Evolutionary conservation across 1,140 invertebrate genomes (phyloP), one percentile per base, ranked within the genome.

Genomic region (Bombus haemorrhoidalis): DNA sequence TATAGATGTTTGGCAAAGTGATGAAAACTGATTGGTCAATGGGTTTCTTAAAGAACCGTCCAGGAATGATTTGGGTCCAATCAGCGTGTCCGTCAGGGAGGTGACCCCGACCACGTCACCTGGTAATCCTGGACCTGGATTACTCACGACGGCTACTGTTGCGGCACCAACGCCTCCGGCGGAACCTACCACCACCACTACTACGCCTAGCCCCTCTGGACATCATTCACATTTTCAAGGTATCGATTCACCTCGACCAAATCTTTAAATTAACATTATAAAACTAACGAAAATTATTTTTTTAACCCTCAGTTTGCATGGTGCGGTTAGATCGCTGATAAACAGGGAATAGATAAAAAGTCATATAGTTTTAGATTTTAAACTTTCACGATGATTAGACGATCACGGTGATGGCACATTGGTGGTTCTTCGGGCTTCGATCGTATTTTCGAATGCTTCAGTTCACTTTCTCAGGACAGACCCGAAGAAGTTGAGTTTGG

Each of bases 161-260:
- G 93, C 93, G 80, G 91, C 92, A 22, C 92, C 94, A 57, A 95
- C 94, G 37, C 93, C 93, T 57, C 92, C 94, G 53, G 88, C 93
- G 8, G 94, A 95, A 73, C 87, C 91, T 28, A 88, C 92, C 64
- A 91, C 90, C 13, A 90, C 92, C 10, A 94, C 92, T 9, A 91
- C 92, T 0, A 85, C 93, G 3, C 83, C 93, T 5, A 95, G 91
- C 84, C 92, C 94, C 22, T 93, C 94, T 34, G 91, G 91, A 74
- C 94, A 95, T 83, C 94, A 94, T 88, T 91, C 93, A 1, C 94
- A 95, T 64, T 95, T 95, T 80, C 95, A 95, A 94, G 94, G 95
- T 95, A 87, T 71, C 28, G 37, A 53, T 41, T 41, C 6, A 15
- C 13, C 25, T 13, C 28, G 0, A 2, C 3, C 47, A 22, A 53